phyloP scores from a whole-genome alignment of 2,113 vertebrate species.

The Otocyon megalotis region DNA sequence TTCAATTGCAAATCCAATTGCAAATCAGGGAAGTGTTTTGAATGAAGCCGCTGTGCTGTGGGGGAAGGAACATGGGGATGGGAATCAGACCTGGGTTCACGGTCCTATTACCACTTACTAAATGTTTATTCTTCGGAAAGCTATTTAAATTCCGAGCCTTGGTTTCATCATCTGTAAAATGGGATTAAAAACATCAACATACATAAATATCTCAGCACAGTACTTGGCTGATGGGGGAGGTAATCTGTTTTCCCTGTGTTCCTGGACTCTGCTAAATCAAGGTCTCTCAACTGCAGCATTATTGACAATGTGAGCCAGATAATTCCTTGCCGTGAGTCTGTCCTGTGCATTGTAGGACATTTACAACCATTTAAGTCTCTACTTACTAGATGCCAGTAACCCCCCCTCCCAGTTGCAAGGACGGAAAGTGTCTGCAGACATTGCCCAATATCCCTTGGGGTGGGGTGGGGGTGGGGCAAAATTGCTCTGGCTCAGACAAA shows the following conservation, averaged over 20 bases:
- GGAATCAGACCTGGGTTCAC: neutral
- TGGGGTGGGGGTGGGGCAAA: neutral
- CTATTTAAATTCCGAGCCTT: neutral
- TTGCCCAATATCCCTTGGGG: neutral
- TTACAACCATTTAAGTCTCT: neutral
- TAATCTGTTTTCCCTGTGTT: neutral
- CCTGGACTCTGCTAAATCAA: neutral
- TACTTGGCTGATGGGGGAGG: neutral
- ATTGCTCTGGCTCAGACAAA: neutral
- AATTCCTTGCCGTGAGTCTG: neutral
- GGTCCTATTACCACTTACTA: neutral
- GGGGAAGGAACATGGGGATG: neutral
- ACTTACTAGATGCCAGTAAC: neutral
- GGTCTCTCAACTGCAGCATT: neutral
- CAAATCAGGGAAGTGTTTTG: constrained; percentile 21
- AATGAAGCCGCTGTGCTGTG: neutral
- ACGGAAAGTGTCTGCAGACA: neutral
- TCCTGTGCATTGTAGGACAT: neutral
- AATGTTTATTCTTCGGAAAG: neutral
- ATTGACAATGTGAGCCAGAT: neutral
- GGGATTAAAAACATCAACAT: neutral
- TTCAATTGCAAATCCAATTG: constrained; percentile 11
- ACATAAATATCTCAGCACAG: neutral
- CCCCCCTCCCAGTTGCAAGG: neutral
- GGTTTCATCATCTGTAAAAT: neutral